A percentile compares a stretch with the other conserved stretches of the same genome.
Evolutionary conservation across 2,797 vertebrate genomes (phyloP).

Genomic region (Syngnathus rostellatus): DNA sequence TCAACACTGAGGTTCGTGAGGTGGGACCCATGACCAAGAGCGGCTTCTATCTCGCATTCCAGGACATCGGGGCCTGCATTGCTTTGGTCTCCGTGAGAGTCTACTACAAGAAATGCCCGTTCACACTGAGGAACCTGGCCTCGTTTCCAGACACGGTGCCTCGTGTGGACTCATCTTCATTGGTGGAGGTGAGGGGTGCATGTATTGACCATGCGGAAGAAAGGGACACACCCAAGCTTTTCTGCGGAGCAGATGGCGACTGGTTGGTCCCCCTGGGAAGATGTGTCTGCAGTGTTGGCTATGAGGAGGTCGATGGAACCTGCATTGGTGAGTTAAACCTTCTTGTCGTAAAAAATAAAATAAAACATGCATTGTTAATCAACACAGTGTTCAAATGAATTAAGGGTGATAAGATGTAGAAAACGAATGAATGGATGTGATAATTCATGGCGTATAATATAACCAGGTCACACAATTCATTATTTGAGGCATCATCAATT

Average conservation of each 20-base stretch:
- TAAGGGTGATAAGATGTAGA: neutral
- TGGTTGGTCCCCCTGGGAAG: constrained; percentile 90
- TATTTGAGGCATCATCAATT: neutral
- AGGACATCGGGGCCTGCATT: constrained; percentile 93
- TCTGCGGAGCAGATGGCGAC: constrained; percentile 92
- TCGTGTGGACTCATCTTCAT: constrained; percentile 86
- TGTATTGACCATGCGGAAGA: constrained; percentile 91
- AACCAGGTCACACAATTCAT: neutral
- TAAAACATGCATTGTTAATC: neutral
- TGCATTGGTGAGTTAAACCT: constrained; percentile 78
- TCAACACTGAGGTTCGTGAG: constrained; percentile 92
- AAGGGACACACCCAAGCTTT: constrained; percentile 85
- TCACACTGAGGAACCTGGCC: constrained; percentile 86
- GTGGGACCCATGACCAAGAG: constrained; percentile 85
- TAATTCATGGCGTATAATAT: neutral
- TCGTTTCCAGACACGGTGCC: constrained; percentile 91
- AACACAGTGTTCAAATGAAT: neutral
- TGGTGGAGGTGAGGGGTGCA: constrained; percentile 91
- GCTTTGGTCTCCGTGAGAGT: constrained; percentile 88
- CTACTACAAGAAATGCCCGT: constrained; percentile 94
- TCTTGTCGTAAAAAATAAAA: neutral
- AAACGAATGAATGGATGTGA: neutral
- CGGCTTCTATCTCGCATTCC: constrained; percentile 92
- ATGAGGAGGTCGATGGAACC: constrained; percentile 83
- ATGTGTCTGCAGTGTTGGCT: constrained; percentile 85